Evolutionary conservation across 2,113 vertebrate species (phyloP).

Genomic region (Mirza zaza): DNA sequence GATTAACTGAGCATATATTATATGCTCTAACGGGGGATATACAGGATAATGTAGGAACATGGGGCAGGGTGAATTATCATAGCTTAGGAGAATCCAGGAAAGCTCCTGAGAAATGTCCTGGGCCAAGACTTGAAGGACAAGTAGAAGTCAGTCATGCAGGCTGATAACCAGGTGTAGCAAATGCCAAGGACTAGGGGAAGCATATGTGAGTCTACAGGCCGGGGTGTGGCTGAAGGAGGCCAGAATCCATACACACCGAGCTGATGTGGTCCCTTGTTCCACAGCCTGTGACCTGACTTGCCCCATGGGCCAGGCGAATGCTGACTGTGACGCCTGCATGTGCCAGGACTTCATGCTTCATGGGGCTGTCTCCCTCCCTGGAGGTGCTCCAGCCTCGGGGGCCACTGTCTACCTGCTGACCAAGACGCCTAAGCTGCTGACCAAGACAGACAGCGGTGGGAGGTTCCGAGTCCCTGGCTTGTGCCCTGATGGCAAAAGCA

Average conservation of each 20-base stretch:
- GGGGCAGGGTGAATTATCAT: neutral
- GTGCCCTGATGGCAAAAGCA: conserved; percentile 92
- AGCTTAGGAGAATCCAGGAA: neutral
- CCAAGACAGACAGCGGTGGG: conserved; percentile 88
- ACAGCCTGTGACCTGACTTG: conserved; percentile 91
- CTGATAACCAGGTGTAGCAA: neutral
- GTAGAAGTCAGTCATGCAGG: neutral
- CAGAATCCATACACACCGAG: neutral
- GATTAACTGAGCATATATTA: neutral
- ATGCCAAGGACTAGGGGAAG: neutral
- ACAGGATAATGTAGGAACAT: neutral
- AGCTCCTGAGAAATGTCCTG: neutral
- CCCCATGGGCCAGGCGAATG: conserved; percentile 89
- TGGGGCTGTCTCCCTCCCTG: conserved; percentile 90
- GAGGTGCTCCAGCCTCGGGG: conserved; percentile 87
- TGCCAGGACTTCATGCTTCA: conserved; percentile 91
- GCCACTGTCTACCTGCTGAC: conserved; percentile 87
- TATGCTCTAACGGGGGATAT: neutral
- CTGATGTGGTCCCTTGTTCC: conserved; percentile 7
- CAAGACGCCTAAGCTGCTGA: conserved; percentile 86
- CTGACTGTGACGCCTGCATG: conserved; percentile 92
- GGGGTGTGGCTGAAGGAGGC: neutral
- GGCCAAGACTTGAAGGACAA: neutral
- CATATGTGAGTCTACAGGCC: neutral
- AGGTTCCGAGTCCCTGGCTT: conserved; percentile 92